These are phyloP conservation scores for Acanthoscelides obtectus DNA, from an alignment of 2,888 invertebrate species.

Conservation along the genomic window DNA sequence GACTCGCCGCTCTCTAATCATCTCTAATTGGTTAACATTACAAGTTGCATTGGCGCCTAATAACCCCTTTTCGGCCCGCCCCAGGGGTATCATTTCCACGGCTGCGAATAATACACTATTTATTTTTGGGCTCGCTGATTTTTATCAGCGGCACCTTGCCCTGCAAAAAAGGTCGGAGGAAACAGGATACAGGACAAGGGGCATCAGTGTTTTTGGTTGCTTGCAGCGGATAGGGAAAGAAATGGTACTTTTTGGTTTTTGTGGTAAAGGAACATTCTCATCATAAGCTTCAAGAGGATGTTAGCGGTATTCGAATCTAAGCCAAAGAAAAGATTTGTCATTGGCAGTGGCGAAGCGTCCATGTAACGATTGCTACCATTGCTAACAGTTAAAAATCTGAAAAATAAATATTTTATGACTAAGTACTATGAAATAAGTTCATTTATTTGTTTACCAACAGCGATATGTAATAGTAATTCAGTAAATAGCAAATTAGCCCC, in stretches of 20 bases:
- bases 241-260: not conserved
- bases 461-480: no score
- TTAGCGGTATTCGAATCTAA: not conserved
- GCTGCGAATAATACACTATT: constrained; percentile 1
- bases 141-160: not conserved
- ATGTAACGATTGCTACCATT: no score
- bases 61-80: constrained; percentile 4
- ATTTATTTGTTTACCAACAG: no score
- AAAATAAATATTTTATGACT: no score
- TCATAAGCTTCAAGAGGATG: not conserved
- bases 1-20: constrained; percentile 8
- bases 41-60: constrained; percentile 1
- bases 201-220: not conserved
- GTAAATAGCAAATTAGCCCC: no score
- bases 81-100: not conserved
- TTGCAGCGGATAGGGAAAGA: not conserved
- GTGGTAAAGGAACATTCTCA: not conserved
- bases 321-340: no score
- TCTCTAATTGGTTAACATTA: constrained; percentile 9
- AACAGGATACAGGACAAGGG: not conserved
- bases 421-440: no score
- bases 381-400: no score
- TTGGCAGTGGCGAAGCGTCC: no score
- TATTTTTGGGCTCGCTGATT: constrained; percentile 1
- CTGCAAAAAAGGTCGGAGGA: not conserved